Percentiles rank a stretch among this genome's conserved stretches.
phyloP scores from a whole-genome alignment of 2,888 invertebrate species.

The Charanyca ferruginea region DNA sequence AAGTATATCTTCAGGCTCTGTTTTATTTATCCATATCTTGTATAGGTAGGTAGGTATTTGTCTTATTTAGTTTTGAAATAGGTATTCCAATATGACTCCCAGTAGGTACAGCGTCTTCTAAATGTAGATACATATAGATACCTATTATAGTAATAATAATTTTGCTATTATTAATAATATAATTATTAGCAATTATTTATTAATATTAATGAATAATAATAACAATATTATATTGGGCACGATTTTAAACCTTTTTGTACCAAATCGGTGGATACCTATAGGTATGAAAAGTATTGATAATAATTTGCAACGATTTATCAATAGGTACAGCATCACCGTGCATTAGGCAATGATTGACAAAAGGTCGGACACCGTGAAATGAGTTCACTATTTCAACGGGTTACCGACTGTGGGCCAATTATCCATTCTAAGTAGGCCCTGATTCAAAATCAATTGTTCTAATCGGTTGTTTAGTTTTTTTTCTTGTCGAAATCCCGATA shows the following conservation, averaged over 20 bases:
- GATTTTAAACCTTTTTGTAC: neutral
- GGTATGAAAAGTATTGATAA: neutral
- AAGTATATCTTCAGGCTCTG: too few species aligned
- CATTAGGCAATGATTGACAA: slow-evolving; percentile 53
- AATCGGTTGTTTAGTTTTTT: slow-evolving; percentile 19
- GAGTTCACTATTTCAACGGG: slow-evolving; percentile 58
- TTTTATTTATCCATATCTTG: too few species aligned
- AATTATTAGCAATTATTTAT: too few species aligned
- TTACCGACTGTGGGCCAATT: slow-evolving; percentile 60
- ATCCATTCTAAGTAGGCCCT: slow-evolving; percentile 44
- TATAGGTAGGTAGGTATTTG: too few species aligned
- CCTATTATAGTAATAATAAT: too few species aligned
- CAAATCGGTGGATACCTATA: neutral
- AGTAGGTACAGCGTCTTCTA: too few species aligned
- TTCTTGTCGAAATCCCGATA: slow-evolving; percentile 17
- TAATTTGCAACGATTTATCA: slow-evolving; percentile 41
- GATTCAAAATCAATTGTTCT: slow-evolving; percentile 39
- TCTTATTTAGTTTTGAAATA: too few species aligned
- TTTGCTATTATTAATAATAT: too few species aligned
- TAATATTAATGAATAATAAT: too few species aligned
- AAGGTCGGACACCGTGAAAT: slow-evolving; percentile 69
- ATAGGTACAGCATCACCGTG: slow-evolving; percentile 29
- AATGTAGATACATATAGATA: too few species aligned
- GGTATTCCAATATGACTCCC: too few species aligned
- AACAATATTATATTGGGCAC: neutral